Conservation (phyloP, 2,888 invertebrate species). For the Marronus borbonicus region DNA sequence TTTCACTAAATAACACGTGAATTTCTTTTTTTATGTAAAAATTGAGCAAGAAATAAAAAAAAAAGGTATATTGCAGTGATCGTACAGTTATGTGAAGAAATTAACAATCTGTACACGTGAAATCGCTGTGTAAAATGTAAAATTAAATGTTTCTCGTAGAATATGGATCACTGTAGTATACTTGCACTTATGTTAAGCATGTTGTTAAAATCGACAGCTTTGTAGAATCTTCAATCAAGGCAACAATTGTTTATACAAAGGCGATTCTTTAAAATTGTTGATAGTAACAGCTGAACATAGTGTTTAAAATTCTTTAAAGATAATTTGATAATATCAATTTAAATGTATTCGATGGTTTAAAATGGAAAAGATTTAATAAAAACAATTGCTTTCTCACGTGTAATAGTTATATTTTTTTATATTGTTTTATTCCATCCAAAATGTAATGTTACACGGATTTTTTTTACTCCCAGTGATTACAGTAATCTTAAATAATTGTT, state of each 20-base stretch:
- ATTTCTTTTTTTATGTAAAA: no score
- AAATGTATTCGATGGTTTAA: conserved; percentile 15
- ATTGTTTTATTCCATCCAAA: no score
- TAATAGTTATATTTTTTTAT: neutral
- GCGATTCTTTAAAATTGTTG: conserved; percentile 6
- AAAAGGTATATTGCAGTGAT: conserved; percentile 30
- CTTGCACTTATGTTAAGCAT: conserved; percentile 15
- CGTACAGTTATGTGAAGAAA: conserved; percentile 22
- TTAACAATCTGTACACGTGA: conserved; percentile 35
- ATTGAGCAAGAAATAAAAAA: neutral
- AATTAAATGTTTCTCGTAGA: conserved; percentile 20
- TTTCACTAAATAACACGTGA: conserved; percentile 23
- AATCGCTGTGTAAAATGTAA: conserved; percentile 22
- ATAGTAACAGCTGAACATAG: conserved; percentile 3
- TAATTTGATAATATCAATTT: conserved; percentile 12
- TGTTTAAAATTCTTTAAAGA: conserved; percentile 4
- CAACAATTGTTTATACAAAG: no score
- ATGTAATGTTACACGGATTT: no score
- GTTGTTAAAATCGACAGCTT: conserved; percentile 42
- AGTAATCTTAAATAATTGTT: no score
- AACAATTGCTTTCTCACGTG: conserved; percentile 8
- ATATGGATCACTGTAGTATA: conserved; percentile 35
- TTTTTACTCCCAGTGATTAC: no score
- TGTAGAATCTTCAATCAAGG: conserved; percentile 12
- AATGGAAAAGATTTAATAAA: conserved; percentile 9